Percentiles rank a stretch among this genome's conserved stretches.
phyloP scores from a whole-genome alignment of 2,797 vertebrate genomes.

The Crax fasciolata region DNA sequence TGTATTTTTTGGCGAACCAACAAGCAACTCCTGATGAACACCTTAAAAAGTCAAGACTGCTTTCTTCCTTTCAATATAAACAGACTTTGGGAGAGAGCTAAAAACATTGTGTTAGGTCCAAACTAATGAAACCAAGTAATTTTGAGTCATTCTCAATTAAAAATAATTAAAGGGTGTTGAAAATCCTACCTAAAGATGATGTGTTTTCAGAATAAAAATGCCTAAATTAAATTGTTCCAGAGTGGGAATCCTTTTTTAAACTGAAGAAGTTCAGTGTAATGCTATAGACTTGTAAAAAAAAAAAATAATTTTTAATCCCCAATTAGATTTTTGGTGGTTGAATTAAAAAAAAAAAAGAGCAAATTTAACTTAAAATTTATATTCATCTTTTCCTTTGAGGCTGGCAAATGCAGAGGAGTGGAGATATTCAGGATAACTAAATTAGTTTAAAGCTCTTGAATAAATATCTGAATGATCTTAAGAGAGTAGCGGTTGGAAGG shows the following conservation, averaged over 20 bases:
- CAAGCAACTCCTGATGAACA: background rate
- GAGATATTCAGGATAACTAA: background rate
- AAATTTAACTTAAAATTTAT: background rate
- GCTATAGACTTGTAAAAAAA: background rate
- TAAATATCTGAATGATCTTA: background rate
- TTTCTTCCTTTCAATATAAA: background rate
- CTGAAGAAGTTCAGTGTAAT: background rate
- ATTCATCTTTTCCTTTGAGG: background rate
- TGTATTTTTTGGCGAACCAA: background rate
- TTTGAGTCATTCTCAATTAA: conserved; percentile 42
- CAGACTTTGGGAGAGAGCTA: background rate
- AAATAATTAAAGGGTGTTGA: conserved; percentile 47
- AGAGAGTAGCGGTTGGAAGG: background rate
- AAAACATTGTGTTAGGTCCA: background rate
- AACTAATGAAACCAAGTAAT: conserved; percentile 35
- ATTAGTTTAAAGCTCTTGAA: background rate
- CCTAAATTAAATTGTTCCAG: background rate
- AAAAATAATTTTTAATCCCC: background rate
- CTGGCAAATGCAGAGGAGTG: background rate
- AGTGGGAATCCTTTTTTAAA: background rate
- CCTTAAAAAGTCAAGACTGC: background rate
- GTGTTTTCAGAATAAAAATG: background rate
- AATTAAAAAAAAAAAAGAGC: background rate
- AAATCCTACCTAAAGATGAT: background rate
- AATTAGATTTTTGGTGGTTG: background rate